Percentiles rank a stretch among this genome's conserved stretches.
Conservation (phyloP, 2,797 vertebrate species). For the Trichosurus vulpecula region DNA sequence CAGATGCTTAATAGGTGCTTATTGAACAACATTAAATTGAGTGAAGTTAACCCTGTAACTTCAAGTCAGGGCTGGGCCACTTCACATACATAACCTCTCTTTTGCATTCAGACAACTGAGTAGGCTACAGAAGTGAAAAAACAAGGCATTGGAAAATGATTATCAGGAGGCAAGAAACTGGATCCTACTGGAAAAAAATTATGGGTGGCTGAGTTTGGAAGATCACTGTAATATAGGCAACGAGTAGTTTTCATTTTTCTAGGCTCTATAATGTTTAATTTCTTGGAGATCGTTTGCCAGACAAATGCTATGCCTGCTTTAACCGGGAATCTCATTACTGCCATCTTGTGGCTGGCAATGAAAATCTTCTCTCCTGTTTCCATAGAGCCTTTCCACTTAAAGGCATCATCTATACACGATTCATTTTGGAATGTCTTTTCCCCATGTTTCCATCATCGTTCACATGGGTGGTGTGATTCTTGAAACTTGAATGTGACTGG, state of each 20-base stretch:
- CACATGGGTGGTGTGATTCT: neutral
- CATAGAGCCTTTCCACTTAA: neutral
- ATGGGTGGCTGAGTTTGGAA: neutral
- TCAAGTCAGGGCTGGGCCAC: neutral
- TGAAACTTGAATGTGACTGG: constrained; percentile 18
- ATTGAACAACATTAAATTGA: neutral
- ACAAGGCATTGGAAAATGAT: neutral
- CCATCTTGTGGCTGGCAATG: neutral
- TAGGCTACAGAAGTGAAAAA: too few species aligned
- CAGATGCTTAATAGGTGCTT: neutral
- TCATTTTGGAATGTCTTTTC: neutral
- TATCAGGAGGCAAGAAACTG: neutral
- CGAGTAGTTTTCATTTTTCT: neutral
- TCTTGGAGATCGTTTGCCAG: neutral
- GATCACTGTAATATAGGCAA: neutral
- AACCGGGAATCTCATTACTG: neutral
- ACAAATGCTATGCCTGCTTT: neutral
- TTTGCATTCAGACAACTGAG: neutral
- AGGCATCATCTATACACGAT: neutral
- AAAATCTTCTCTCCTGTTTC: neutral
- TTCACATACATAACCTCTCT: neutral
- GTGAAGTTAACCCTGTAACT: neutral
- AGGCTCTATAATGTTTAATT: neutral
- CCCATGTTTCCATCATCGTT: neutral
- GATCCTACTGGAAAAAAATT: neutral